Conservation (phyloP, 2,113 vertebrate species). For the Zosterops hypoxanthus region DNA sequence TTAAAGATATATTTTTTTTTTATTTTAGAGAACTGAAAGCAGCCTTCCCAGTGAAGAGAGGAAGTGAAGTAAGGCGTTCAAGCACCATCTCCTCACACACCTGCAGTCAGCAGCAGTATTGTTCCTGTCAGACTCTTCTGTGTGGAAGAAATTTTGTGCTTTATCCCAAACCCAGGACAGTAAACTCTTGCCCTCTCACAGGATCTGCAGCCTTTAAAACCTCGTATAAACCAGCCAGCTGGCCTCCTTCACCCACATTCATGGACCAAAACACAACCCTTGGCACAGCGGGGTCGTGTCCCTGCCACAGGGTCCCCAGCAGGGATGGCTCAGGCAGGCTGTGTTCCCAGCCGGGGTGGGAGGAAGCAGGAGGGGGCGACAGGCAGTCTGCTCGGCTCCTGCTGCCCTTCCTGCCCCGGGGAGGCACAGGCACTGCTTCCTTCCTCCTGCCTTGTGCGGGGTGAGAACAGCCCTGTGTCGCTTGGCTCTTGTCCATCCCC, state of each 20-base stretch:
- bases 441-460: not conserved
- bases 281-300: not conserved
- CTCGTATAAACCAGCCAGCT: not conserved
- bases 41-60: not conserved
- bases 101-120: not conserved
- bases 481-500: not conserved
- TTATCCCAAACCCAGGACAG: not conserved
- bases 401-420: not conserved
- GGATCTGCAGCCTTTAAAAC: not conserved
- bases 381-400: not conserved
- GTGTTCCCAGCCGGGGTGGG: not conserved
- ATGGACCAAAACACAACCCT: too few relatives aligned
- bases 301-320: too few relatives aligned
- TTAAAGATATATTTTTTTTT: not conserved
- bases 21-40: not conserved
- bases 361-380: not conserved
- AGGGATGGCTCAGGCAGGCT: not conserved
- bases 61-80: not conserved
- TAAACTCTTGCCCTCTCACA: not conserved
- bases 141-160: not conserved
- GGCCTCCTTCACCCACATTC: not conserved
- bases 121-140: not conserved
- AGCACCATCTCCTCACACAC: not conserved
- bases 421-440: not conserved
- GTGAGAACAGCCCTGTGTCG: not conserved